Conservation (phyloP, 2,888 invertebrate species). For the Cephus runcator region DNA sequence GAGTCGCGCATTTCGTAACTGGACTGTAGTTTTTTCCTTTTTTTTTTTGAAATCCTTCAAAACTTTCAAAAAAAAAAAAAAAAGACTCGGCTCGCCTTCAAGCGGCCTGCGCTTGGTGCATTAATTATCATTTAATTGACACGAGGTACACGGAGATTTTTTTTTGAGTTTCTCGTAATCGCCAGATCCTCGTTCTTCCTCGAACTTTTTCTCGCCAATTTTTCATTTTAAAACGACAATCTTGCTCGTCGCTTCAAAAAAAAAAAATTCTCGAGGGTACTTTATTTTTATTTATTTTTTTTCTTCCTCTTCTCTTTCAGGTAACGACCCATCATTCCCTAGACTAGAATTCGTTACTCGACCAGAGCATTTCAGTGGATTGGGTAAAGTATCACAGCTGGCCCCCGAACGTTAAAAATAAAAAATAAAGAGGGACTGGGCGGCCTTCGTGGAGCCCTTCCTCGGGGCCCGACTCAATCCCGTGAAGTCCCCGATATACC, state of each 20-base stretch:
- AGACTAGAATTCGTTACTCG: conserved; percentile 33
- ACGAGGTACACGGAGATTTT: conserved; percentile 24
- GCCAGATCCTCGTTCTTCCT: conserved; percentile 16
- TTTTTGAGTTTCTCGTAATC: conserved; percentile 33
- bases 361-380: conserved; percentile 38
- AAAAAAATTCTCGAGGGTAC: no score
- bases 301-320: background rate
- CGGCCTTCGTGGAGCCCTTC: conserved; percentile 48
- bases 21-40: no score
- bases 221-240: no score
- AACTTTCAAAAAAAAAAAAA: no score
- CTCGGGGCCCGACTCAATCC: conserved; percentile 35
- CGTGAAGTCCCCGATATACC: conserved; percentile 20
- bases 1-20: no score
- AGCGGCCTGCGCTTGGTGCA: no score
- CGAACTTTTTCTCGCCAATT: no score
- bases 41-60: no score
- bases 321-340: conserved; percentile 24
- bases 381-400: conserved; percentile 61
- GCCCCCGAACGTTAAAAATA: conserved; percentile 52
- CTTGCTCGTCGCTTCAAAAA: no score
- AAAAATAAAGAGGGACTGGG: conserved; percentile 45
- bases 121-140: conserved; percentile 22
- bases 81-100: no score
- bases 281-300: background rate